Evolutionary conservation across 1,140 invertebrate genomes (phyloP), one percentile per base, ranked within the genome.

Genomic region (Philotrypesis tridentata): DNA sequence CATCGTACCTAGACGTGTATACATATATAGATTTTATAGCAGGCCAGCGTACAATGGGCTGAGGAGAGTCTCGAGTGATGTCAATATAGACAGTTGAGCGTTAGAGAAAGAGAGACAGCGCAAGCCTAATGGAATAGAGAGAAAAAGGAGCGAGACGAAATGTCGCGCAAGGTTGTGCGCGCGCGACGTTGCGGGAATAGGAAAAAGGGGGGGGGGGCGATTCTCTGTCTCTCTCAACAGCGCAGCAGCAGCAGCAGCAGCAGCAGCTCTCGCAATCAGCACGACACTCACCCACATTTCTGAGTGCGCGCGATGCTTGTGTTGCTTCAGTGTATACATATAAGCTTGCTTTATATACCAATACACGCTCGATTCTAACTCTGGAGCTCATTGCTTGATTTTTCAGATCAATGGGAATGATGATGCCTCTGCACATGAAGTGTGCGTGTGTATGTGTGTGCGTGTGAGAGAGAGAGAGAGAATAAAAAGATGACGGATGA

Each of bases 221-320:
- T n/a, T 74, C 43, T 74, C 55, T 33, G 23, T 77, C 9, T 23
- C 63, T 12, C 21, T 55, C 48, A n/a, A n/a, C 33, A 37, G 9
- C 33, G 33, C 33, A 65, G 8, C 63, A 65, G 61, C 61, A 65
- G 61, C 33, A 37, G 9, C 33, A 37, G 33, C 33, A 65, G 8
- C 63, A 65, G 61, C 61, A 65, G 61, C 65, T 79, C 67, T 33
- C 70, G 68, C 70, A 73, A 73, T 73, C 55, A 27, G 55, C 55
- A 70, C 70, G 70, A 80, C 37, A 75, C 79, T 80, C 63, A 80
- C 61, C 71, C 79, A 80, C 71, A 80, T 74, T 74, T 74, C 14
- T 70, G 40, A 40, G 31, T 7, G 60, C 55, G 65, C 48, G 17
- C 17, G 17, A 55, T 17, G 17, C 48, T 55, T 55, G 21, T 55